phyloP scores from a whole-genome alignment of 2,888 invertebrate species.

The Crioceris asparagi region DNA sequence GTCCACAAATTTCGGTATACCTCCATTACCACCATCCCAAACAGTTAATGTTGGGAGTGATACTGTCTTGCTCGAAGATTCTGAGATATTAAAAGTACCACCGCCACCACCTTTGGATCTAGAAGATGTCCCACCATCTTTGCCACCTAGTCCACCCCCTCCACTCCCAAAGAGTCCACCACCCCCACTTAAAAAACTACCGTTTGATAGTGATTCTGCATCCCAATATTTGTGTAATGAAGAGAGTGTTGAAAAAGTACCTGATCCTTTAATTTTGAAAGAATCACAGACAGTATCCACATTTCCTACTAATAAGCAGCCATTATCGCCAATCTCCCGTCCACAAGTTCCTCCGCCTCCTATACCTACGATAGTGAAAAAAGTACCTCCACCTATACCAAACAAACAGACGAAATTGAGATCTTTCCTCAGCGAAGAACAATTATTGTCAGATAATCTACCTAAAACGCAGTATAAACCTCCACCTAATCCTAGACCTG shows the following conservation, averaged over 20 bases:
- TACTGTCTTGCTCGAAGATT: background rate
- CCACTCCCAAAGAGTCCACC: conserved; percentile 21
- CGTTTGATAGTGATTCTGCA: too few species aligned
- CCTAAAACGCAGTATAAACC: conserved; percentile 10
- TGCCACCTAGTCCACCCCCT: conserved; percentile 16
- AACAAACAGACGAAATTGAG: conserved; percentile 17
- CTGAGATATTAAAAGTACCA: too few species aligned
- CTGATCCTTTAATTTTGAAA: too few species aligned
- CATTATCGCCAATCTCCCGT: conserved; percentile 4
- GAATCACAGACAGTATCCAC: background rate
- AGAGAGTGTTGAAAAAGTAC: too few species aligned
- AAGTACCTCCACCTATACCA: conserved; percentile 21
- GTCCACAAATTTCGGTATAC: conserved; percentile 4
- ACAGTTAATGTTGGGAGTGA: conserved; percentile 4
- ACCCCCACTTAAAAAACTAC: too few species aligned
- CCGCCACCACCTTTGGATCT: background rate
- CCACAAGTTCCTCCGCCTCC: conserved; percentile 15
- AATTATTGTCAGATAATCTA: conserved; percentile 17
- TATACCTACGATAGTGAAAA: conserved; percentile 15
- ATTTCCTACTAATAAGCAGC: background rate
- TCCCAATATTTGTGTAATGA: too few species aligned
- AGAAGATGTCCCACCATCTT: conserved; percentile 7
- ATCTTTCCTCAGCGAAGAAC: conserved; percentile 21
- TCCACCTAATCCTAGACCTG: conserved; percentile 17
- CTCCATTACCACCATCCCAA: conserved; percentile 4